Evolutionary conservation across 2,113 vertebrate genomes (phyloP), one percentile per base, ranked within the genome.

Genomic region (Thamnaconus septentrionalis): DNA sequence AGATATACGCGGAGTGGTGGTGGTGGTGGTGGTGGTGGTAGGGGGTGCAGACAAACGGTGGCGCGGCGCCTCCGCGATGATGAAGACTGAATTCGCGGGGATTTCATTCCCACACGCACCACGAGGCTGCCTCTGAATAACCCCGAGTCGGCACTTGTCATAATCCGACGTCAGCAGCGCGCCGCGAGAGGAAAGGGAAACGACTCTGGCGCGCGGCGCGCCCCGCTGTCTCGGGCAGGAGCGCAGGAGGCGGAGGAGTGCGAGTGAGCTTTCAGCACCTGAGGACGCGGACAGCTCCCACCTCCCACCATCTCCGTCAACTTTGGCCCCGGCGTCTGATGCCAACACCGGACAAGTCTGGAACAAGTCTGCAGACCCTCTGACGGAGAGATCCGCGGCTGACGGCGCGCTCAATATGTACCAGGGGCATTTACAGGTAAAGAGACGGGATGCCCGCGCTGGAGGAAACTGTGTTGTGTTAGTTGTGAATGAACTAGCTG

Each of bases 371-470:
- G 44, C 77, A 78, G 47, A 85, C 58, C 78, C 70, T 8, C 67
- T 50, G 67, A 80, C 58, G 77, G 83, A 82, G 81, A 84, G 78
- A 71, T 78, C 80, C 59, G 79, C 59, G 52, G 64, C 74, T 61
- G 54, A 83, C 75, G 81, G 79, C 77, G 71, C 48, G 69, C 89
- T 91, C 91, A 93, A 89, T 90, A 93, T 93, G 92, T 93, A 92
- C 92, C 92, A 92, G 92, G 92, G 92, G 69, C 92, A 93, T 86
- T 88, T 91, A 85, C 92, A 92, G 91, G 92, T 92, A 90, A 92
- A 88, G 43, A 5, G 7, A 12, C 18, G 18, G 18, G 18, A 1
- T 31, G 18, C 18, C 18, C 18, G 60, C 41, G 39, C 61, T 40
- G 44, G 47, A 2, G 47, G 8, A 48, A 10, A n/a, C 48, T 4